Evolutionary conservation across 2,113 vertebrate genomes (phyloP).

Genomic region (Garra rufa): DNA sequence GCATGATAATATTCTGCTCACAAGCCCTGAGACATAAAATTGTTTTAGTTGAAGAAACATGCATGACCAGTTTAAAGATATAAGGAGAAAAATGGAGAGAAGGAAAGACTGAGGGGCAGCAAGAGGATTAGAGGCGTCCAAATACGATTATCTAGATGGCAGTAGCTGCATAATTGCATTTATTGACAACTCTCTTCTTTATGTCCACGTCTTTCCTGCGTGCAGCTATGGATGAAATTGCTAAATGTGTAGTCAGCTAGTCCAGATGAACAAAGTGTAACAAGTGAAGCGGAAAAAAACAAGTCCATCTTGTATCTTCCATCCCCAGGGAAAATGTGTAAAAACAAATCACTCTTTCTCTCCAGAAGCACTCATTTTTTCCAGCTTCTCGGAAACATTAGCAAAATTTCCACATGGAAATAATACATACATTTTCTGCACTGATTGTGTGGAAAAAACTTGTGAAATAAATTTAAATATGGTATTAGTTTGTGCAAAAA

Average conservation of each 20-base stretch:
- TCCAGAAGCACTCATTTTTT: background rate
- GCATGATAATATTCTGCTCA: background rate
- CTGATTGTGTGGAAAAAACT: background rate
- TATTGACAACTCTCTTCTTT: slow-evolving; percentile 46
- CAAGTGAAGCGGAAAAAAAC: slow-evolving; percentile 30
- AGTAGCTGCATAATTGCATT: slow-evolving; percentile 46
- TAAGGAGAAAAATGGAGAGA: slow-evolving; percentile 24
- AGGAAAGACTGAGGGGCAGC: background rate
- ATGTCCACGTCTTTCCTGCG: slow-evolving; percentile 6
- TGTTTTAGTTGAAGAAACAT: background rate
- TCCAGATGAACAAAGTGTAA: slow-evolving; percentile 38
- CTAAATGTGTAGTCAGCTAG: slow-evolving; percentile 39
- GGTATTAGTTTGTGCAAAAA: background rate
- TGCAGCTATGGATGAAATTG: slow-evolving; percentile 32
- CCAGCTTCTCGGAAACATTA: background rate
- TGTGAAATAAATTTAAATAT: background rate
- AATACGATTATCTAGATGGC: slow-evolving; percentile 43
- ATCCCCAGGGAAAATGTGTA: slow-evolving; percentile 15
- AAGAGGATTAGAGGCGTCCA: slow-evolving; percentile 23
- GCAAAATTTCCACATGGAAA: background rate
- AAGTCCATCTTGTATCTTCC: slow-evolving; percentile 15
- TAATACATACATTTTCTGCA: background rate
- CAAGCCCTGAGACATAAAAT: background rate
- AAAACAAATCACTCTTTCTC: slow-evolving; percentile 18
- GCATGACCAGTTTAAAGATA: background rate